Evolutionary conservation across 2,888 invertebrate genomes (phyloP).

Genomic region (Melinaea marsaeus): DNA sequence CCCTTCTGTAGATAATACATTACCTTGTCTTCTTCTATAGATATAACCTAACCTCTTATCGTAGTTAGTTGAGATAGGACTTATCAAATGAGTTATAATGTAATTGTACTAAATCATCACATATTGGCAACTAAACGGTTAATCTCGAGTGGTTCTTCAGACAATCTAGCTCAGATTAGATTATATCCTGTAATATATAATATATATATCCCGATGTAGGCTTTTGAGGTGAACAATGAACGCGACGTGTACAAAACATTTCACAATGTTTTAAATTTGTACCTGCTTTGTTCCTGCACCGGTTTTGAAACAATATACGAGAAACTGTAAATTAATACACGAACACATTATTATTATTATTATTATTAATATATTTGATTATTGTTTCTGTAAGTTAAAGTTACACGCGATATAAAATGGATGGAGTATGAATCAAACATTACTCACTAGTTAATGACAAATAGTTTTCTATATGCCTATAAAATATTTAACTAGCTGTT

Average conservation of each 20-base stretch:
- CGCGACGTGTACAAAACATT: slow-evolving; percentile 20
- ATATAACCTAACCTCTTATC: slow-evolving; percentile 24
- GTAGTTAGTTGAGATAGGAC: slow-evolving; percentile 24
- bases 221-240: slow-evolving; percentile 14
- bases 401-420: not conserved
- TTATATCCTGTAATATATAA: not conserved
- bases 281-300: slow-evolving; percentile 55
- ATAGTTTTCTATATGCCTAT: no score
- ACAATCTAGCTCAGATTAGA: not conserved
- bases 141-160: not conserved
- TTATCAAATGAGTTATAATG: slow-evolving; percentile 9
- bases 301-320: slow-evolving; percentile 35
- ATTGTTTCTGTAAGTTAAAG: no score
- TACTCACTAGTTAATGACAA: slow-evolving; percentile 9
- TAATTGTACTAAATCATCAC: not conserved
- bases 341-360: not conserved
- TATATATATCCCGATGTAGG: no score
- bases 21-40: no score
- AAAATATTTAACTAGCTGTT: no score
- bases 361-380: not conserved
- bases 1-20: no score
- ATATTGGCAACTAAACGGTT: not conserved
- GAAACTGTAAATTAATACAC: slow-evolving; percentile 23
- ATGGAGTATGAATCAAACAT: slow-evolving; percentile 18
- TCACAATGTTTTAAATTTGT: slow-evolving; percentile 46